phyloP scores from a whole-genome alignment of 2,797 vertebrate species.

The Rhabdophis nuchalis region DNA sequence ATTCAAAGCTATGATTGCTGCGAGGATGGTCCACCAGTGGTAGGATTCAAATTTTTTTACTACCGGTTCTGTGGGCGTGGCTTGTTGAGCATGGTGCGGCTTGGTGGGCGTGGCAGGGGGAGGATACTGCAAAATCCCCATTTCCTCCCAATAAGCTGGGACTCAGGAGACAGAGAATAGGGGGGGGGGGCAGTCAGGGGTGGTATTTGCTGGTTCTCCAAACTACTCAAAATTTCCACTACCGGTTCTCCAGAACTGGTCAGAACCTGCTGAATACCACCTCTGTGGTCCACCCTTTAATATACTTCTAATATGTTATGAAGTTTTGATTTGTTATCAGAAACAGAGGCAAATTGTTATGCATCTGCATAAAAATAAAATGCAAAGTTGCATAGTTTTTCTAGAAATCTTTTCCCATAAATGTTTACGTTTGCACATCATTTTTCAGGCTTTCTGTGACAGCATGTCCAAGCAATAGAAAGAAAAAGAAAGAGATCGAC shows the following conservation, averaged over 20 bases:
- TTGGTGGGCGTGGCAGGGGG: too few relatives aligned
- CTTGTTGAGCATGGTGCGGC: too few relatives aligned
- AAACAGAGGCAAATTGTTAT: not conserved
- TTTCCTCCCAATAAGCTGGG: too few relatives aligned
- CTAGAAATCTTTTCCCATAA: not conserved
- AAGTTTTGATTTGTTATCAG: not conserved
- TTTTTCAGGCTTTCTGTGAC: not conserved
- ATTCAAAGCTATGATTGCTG: not conserved
- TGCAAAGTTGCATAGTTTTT: not conserved
- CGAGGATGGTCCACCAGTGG: not conserved
- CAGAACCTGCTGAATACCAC: too few relatives aligned
- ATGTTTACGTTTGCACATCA: not conserved
- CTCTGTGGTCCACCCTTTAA: not conserved
- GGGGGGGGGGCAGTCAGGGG: too few relatives aligned
- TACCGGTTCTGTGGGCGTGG: too few relatives aligned
- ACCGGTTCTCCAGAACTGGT: too few relatives aligned
- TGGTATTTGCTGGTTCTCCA: too few relatives aligned
- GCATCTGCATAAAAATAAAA: not conserved
- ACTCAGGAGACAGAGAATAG: too few relatives aligned
- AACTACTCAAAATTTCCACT: too few relatives aligned
- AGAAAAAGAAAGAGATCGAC: not conserved
- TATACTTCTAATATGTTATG: not conserved
- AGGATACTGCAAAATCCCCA: too few relatives aligned
- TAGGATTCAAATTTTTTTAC: too few relatives aligned
- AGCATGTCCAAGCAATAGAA: not conserved